Conservation (phyloP, 1,140 invertebrate genomes). For the Oppia nitens region DNA sequence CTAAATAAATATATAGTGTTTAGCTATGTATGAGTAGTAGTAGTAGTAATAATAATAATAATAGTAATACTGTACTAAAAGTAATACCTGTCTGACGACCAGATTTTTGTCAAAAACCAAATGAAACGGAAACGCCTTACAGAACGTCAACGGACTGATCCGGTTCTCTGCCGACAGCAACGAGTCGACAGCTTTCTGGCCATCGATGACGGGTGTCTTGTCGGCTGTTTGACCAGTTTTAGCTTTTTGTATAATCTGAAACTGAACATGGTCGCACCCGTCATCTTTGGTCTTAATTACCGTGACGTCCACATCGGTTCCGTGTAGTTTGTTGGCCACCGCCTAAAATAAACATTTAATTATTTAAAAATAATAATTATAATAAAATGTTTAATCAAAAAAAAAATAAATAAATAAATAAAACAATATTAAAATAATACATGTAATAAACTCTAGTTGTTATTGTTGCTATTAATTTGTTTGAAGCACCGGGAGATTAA, state of each 20-base stretch:
- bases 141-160: constrained; percentile 78
- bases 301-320: constrained; percentile 73
- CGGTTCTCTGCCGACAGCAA: constrained; percentile 46
- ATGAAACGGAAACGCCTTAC: constrained; percentile 84
- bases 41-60: no score
- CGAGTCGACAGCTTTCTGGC: constrained; percentile 2
- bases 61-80: no score
- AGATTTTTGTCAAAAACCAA: constrained; percentile 75
- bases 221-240: neutral
- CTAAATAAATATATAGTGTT: neutral
- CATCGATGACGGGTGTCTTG: constrained; percentile 20
- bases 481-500: no score
- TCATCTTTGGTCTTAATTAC: constrained; percentile 68
- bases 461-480: no score
- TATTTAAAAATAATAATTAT: no score
- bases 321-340: constrained; percentile 75
- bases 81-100: constrained; percentile 37
- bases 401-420: no score
- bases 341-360: no score
- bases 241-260: constrained; percentile 51
- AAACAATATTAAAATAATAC: no score
- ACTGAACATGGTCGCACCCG: constrained; percentile 74
- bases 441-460: no score
- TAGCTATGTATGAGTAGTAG: neutral
- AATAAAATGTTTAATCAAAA: no score